phyloP scores from a whole-genome alignment of 2,888 invertebrate species.

The Agonopterix heracliana region DNA sequence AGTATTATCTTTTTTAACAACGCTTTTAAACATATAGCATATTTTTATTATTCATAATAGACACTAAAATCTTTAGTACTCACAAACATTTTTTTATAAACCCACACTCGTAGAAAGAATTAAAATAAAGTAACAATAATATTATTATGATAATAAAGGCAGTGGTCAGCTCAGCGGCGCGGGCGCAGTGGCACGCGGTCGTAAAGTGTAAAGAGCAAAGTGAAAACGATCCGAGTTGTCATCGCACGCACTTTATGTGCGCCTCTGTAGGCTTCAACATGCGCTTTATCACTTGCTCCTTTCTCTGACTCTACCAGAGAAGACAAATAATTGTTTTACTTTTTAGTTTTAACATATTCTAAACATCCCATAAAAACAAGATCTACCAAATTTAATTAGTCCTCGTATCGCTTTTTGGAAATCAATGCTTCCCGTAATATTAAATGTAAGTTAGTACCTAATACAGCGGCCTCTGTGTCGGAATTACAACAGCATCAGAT shows the following conservation, averaged over 20 bases:
- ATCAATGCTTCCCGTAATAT: constrained; percentile 62
- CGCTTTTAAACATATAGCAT: too few relatives aligned
- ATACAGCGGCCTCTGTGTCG: constrained; percentile 56
- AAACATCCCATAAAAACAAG: background rate
- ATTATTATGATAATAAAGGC: constrained; percentile 17
- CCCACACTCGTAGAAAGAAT: too few relatives aligned
- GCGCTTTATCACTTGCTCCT: constrained; percentile 37
- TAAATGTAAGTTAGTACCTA: constrained; percentile 51
- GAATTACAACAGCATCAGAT: constrained; percentile 61
- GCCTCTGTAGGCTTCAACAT: constrained; percentile 39
- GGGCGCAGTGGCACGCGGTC: constrained; percentile 19
- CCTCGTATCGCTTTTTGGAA: constrained; percentile 35
- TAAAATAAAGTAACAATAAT: too few relatives aligned
- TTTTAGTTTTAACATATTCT: background rate
- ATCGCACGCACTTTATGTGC: constrained; percentile 53
- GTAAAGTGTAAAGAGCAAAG: constrained; percentile 45
- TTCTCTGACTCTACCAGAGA: background rate
- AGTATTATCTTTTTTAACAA: too few relatives aligned
- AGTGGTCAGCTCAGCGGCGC: constrained; percentile 16
- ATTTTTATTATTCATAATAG: too few relatives aligned
- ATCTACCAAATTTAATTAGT: constrained; percentile 21
- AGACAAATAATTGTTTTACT: background rate
- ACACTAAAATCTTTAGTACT: too few relatives aligned
- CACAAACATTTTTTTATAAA: constrained; percentile 25
- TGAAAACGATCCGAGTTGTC: constrained; percentile 60